Base-by-base conservation (phyloP, 92 coral and sea anemone genomes). In the Parazoanthus swiftii region DNA sequence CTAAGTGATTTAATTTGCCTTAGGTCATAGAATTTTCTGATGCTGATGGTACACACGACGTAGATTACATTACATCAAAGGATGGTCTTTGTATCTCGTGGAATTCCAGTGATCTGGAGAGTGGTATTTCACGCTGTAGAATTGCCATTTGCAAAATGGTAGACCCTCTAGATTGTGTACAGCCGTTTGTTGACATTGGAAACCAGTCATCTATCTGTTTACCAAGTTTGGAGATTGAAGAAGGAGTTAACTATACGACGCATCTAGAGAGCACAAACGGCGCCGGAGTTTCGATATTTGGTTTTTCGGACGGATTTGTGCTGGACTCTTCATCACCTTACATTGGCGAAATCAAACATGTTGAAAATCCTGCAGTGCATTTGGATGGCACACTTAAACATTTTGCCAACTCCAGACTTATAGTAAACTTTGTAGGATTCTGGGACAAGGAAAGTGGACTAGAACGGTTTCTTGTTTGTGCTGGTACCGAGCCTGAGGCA, bases 291-390 rank as follows among this genome's bases (percentile, higher is more conserved):
- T 76, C 85, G 25, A 83, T 87, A 38, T 74, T 77, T 23, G 43
- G 42, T 25, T 33, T 68, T 25, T 93, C 98, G 6, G 93, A 92
- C 54, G 92, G 91, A 1, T 93, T 95, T 58, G 39, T 87, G 25
- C 63, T 95, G 9, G 98, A 95, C 58, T 88, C 96, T 0, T 88
- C 96, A 42, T 92, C 91, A 10, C 98, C 98, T 6, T n/a, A 79
- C 44, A 46, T 88, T 38, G 96, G 96, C 21, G 91, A 93, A 14
- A 78, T 95, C 5, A 46, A 16, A 9, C 90, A 81, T 68, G 35
- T 42, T 33, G 68, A 88, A 81, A 90, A 81, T 88, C 42, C 81
- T 39, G 72, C 81, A 25, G 58, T 84, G 20, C 36, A 37, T 7
- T 6, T 38, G 3, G 93, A 85, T 33, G 50, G n/a, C 14, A 51